Base-by-base conservation (phyloP, 2,888 invertebrate species). In the Gymnocheta viridis region DNA sequence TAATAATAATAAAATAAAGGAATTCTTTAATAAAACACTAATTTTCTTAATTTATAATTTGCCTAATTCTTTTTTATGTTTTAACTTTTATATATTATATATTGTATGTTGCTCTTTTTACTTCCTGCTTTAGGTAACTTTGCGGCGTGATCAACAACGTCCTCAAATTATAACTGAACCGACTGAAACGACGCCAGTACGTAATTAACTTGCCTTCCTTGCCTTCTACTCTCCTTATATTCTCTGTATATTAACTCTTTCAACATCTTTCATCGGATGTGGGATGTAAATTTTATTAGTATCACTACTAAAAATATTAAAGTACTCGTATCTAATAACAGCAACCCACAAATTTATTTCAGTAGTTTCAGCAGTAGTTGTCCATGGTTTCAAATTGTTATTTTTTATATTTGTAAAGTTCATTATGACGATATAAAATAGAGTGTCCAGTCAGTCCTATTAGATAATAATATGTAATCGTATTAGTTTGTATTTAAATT, bases 101-200 rank as follows among this genome's bases (percentile, higher is more conserved):
- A 49, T 64, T 79, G 78, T 78, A 76, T 82, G 78, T 82, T 80
- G 79, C 79, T 86, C 82, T 85, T 82, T 83, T 86, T 87, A 85
- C 88, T 88, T 89, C 90, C 87, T 41, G 90, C 94, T 94, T 93
- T 94, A 94, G 94, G 94, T 93, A 92, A 93, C 93, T 93, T 93
- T 93, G 93, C 93, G 94, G 92, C 93, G 93, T 93, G 93, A 81
- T 62, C 84, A 93, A 93, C 93, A 92, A 93, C 93, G 96, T 89
- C 88, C 91, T 88, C 88, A 89, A 88, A 89, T 87, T 88, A 90
- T 89, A 86, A 88, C 88, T 88, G 91, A 91, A 89, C 91, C 92
- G 88, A 92, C 90, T 88, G 92, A 92, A 90, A 91, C 90, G 89
- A 92, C 92, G 88, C 92, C 92, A 90, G 92, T 92, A 92, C 91